Base-by-base conservation (phyloP, 2,113 vertebrate species). In the Ranitomeya variabilis region DNA sequence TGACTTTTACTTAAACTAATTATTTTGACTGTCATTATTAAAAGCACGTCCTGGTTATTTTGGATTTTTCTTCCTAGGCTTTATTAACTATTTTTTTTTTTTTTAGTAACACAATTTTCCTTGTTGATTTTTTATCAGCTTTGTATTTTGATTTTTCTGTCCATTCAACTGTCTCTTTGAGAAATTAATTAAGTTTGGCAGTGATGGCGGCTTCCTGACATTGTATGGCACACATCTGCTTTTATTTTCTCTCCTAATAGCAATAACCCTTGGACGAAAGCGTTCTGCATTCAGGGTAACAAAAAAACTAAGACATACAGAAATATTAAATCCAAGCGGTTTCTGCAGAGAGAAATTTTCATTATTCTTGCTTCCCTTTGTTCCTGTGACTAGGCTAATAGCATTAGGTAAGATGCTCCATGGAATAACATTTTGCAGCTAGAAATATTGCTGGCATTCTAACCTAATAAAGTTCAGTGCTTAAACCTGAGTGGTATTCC, bases 341-440 rank as follows among this genome's bases (percentile, higher is more conserved):
- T 88, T 88, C 80, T 83, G 80, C 80, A 84, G 69, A 83, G 80
- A 80, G 85, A 64, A 67, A 77, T 60, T 83, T 83, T 88, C 80
- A 88, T 88, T 88, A 83, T 88, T 88, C 80, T 83, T 88, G 87
- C 80, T 83, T 88, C 7, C 80, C 15, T 88, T 88, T 88, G 86
- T 88, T 88, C 80, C 87, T 77, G 80, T 88, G 82, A 84, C 80
- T 74, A 76, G 71, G 80, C 55, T 88, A 83, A 88, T 83, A 88
- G 37, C 81, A 88, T 88, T 88, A 88, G 87, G 59, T 52, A 88
- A 88, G 78, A 83, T 82, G 80, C 80, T 88, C 87, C 80, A 83
- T 83, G 87, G 84, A 88, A 88, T 83, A 88, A 88, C 87, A 88
- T 83, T 88, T 84, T 84, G 69, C 71, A 88, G 81, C 12, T 64